phyloP scores from a whole-genome alignment of 2,888 invertebrate species.

The Phortica okadai region DNA sequence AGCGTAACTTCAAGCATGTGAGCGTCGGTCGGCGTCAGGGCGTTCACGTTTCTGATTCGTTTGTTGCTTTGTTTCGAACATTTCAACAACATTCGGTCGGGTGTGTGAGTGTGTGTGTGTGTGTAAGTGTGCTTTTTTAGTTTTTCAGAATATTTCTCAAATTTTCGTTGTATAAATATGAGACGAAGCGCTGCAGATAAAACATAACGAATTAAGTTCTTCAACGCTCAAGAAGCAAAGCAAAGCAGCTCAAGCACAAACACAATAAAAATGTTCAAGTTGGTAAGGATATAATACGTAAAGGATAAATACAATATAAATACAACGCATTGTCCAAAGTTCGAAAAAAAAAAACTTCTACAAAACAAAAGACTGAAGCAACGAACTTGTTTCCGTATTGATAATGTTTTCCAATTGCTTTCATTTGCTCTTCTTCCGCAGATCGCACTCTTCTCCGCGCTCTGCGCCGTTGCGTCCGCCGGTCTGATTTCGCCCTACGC shows the following conservation, averaged over 20 bases:
- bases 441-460: slow-evolving; percentile 75
- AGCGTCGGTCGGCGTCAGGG: slow-evolving; percentile 42
- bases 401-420: neutral
- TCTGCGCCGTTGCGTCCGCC: slow-evolving; percentile 76
- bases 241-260: slow-evolving; percentile 54
- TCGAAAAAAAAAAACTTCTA: neutral
- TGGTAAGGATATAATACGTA: slow-evolving; percentile 71
- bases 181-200: slow-evolving; percentile 62
- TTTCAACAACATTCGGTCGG: slow-evolving; percentile 1
- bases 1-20: neutral
- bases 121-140: slow-evolving; percentile 18
- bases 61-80: slow-evolving; percentile 37
- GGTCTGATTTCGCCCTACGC: slow-evolving; percentile 72
- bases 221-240: slow-evolving; percentile 56
- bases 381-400: slow-evolving; percentile 46
- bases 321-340: neutral
- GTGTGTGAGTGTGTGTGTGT: slow-evolving; percentile 47
- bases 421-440: slow-evolving; percentile 37
- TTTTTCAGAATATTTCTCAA: slow-evolving; percentile 67
- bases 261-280: slow-evolving; percentile 76
- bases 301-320: neutral
- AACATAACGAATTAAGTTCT: slow-evolving; percentile 75
- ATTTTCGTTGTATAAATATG: slow-evolving; percentile 75
- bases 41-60: slow-evolving; percentile 62
- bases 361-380: slow-evolving; percentile 55